These are phyloP conservation scores for Nesidiocoris tenuis DNA, from an alignment of 2,888 invertebrate species.

Conservation along the genomic window DNA sequence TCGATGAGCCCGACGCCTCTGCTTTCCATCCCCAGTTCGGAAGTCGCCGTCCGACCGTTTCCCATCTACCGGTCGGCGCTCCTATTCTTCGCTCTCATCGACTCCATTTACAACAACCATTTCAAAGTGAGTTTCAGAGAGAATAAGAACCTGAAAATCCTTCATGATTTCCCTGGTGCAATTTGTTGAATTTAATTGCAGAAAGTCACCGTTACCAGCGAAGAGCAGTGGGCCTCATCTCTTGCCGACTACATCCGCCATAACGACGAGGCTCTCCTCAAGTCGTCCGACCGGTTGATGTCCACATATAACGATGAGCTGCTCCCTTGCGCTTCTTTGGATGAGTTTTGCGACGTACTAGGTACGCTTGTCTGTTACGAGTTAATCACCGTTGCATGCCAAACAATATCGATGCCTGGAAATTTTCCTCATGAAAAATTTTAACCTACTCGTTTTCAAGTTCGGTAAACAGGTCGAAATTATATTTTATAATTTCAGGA, in stretches of 20 bases:
- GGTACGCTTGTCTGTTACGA: constrained; percentile 57
- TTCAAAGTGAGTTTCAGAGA: constrained; percentile 68
- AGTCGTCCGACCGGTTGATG: constrained; percentile 81
- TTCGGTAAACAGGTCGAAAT: no score
- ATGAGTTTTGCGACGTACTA: constrained; percentile 90
- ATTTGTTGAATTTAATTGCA: constrained; percentile 54
- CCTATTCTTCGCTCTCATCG: constrained; percentile 80
- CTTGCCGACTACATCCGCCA: constrained; percentile 91
- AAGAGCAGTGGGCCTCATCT: constrained; percentile 85
- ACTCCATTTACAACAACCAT: constrained; percentile 79
- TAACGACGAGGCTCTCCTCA: constrained; percentile 87
- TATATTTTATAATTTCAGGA: no score
- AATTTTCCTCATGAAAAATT: no score
- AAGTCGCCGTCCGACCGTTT: constrained; percentile 54
- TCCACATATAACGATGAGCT: constrained; percentile 82
- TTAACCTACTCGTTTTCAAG: no score
- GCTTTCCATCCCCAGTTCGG: constrained; percentile 54
- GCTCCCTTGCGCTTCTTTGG: constrained; percentile 83
- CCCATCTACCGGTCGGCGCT: constrained; percentile 61
- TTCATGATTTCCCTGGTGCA: no score
- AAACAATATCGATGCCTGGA: no score
- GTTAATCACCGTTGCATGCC: background rate
- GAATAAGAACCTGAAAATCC: background rate
- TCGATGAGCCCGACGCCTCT: constrained; percentile 57
- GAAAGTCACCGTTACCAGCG: constrained; percentile 66